Evolutionary conservation across 2,888 invertebrate species (phyloP).

Genomic region (Aethes cnicana): DNA sequence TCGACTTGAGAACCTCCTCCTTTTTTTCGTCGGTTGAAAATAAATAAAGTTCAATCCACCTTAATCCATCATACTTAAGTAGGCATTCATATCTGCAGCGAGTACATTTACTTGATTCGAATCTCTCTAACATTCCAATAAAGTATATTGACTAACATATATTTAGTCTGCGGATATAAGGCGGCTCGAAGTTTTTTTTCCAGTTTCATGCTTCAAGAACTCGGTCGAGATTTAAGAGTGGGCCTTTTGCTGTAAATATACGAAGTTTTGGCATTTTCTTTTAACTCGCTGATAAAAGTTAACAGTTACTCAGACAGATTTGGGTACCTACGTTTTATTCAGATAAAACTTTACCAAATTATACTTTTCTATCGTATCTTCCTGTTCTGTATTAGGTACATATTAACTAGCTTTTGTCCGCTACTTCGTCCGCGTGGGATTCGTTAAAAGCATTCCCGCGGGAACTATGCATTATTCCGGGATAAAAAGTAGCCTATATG

Average conservation of each 20-base stretch:
- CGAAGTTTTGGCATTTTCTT: slow-evolving; percentile 26
- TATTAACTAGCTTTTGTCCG: too few species aligned
- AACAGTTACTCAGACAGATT: slow-evolving; percentile 27
- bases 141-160: slow-evolving; percentile 1
- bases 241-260: slow-evolving; percentile 20
- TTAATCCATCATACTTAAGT: too few species aligned
- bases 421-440: too few species aligned
- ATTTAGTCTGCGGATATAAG: slow-evolving; percentile 1
- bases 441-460: too few species aligned
- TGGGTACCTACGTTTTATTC: slow-evolving; percentile 14
- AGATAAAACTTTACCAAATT: not conserved
- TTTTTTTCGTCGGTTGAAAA: too few species aligned
- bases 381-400: too few species aligned
- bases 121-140: slow-evolving; percentile 4
- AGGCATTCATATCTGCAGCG: too few species aligned
- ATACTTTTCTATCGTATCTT: not conserved
- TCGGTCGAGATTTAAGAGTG: slow-evolving; percentile 19
- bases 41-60: too few species aligned
- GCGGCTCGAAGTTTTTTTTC: slow-evolving; percentile 17
- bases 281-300: slow-evolving; percentile 26
- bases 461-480: too few species aligned
- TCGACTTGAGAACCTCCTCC: too few species aligned
- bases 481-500: too few species aligned
- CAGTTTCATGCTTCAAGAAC: slow-evolving; percentile 16
- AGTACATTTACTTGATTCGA: too few species aligned